Conservation (phyloP, 2,113 vertebrate species). For the Microtus richardsoni region DNA sequence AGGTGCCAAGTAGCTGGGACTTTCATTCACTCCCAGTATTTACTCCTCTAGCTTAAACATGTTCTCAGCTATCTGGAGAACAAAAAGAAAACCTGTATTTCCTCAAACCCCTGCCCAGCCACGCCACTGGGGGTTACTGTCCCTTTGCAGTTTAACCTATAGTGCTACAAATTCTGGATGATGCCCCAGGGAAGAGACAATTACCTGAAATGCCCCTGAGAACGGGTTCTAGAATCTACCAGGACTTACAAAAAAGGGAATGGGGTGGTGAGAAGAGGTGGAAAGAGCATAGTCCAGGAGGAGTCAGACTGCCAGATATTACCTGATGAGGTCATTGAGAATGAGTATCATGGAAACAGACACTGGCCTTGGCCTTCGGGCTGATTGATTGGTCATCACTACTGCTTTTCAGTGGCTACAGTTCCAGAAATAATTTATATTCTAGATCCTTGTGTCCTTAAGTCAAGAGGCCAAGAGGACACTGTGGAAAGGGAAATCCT, state of each 20-base stretch:
- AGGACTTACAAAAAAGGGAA: neutral
- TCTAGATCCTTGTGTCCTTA: neutral
- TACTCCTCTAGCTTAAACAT: neutral
- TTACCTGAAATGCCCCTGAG: neutral
- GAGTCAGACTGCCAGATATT: neutral
- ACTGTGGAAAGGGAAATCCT: neutral
- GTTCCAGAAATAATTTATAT: neutral
- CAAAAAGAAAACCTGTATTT: neutral
- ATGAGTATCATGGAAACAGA: neutral
- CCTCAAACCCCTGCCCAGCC: neutral
- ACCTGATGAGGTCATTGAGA: neutral
- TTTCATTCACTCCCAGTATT: neutral
- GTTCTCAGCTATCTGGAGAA: conserved; percentile 12
- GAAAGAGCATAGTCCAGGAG: neutral
- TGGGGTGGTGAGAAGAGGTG: neutral
- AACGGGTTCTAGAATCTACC: neutral
- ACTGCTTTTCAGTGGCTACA: neutral
- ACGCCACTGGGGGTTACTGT: neutral
- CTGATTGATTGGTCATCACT: neutral
- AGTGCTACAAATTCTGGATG: neutral
- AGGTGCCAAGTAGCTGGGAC: neutral
- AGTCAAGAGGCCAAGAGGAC: neutral
- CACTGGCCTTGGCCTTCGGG: neutral
- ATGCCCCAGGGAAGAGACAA: neutral
- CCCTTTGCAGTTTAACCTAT: neutral